Conservation (phyloP, 2,113 vertebrate species). For the Petromus typicus region DNA sequence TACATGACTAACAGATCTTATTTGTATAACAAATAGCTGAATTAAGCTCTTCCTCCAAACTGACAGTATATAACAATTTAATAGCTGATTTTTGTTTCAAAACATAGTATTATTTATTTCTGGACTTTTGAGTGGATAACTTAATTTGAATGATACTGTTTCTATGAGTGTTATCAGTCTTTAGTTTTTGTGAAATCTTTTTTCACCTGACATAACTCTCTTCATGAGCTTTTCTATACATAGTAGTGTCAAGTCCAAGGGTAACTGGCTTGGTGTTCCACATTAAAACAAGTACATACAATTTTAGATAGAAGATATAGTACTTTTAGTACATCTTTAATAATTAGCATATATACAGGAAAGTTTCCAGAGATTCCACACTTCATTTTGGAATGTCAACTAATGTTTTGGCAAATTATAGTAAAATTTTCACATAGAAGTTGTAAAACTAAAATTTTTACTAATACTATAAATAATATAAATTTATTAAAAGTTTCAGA, state of each 20-base stretch:
- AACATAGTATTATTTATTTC: not conserved
- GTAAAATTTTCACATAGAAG: not conserved
- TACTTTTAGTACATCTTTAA: not conserved
- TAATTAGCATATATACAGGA: not conserved
- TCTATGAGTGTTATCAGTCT: not conserved
- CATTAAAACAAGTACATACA: not conserved
- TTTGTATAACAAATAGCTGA: not conserved
- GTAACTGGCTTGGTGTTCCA: not conserved
- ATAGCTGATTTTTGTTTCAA: not conserved
- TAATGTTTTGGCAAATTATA: not conserved
- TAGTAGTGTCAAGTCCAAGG: not conserved
- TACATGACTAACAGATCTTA: not conserved
- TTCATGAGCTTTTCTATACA: not conserved
- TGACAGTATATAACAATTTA: not conserved
- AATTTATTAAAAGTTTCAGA: not conserved
- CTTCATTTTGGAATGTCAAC: not conserved
- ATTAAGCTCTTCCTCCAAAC: not conserved
- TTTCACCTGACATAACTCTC: not conserved
- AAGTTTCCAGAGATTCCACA: not conserved
- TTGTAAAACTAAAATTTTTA: not conserved
- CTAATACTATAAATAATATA: not conserved
- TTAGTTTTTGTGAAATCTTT: conserved; percentile 27
- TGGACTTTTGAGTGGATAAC: conserved; percentile 50
- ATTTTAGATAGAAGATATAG: not conserved
- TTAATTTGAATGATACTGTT: not conserved